Percentiles rank a stretch among this genome's conserved stretches.
Conservation (phyloP, 2,888 invertebrate genomes). For the Alloplasta piceator region DNA sequence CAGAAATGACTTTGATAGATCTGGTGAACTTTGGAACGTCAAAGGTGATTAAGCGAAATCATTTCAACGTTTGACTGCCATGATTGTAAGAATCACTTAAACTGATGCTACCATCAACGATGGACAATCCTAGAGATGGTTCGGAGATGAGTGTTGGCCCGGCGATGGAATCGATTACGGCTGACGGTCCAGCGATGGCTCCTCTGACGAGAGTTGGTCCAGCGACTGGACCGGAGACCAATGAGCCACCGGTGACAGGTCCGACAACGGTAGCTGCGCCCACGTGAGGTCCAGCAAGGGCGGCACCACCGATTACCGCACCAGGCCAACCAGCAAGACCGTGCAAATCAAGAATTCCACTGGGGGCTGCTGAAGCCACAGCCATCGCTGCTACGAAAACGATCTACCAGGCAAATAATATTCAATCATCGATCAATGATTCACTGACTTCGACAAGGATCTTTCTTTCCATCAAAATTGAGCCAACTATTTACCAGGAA, state of each 20-base stretch:
- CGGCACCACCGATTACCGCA: constrained; percentile 59
- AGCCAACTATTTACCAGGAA: constrained; percentile 58
- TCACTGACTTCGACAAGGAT: constrained; percentile 4
- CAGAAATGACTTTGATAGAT: neutral
- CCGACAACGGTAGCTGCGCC: constrained; percentile 63
- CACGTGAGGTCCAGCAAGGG: constrained; percentile 62
- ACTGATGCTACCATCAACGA: constrained; percentile 58
- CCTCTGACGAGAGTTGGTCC: constrained; percentile 64
- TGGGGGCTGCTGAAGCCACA: constrained; percentile 69
- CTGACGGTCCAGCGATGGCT: constrained; percentile 67
- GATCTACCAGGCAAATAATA: constrained; percentile 45
- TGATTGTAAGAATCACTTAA: neutral
- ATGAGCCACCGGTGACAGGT: constrained; percentile 58
- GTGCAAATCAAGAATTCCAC: constrained; percentile 61
- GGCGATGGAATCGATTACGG: constrained; percentile 70
- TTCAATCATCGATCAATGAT: constrained; percentile 19
- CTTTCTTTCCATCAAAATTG: neutral
- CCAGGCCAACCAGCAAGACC: constrained; percentile 56
- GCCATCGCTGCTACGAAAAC: constrained; percentile 58
- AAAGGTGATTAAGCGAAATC: neutral
- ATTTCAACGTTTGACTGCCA: too few species aligned
- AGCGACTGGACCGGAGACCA: constrained; percentile 66
- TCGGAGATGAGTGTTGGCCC: constrained; percentile 69
- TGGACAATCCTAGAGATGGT: constrained; percentile 64
- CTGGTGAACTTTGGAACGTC: constrained; percentile 20